Evolutionary conservation across 1,140 invertebrate species (phyloP).

Genomic region (Cydia fagiglandana): DNA sequence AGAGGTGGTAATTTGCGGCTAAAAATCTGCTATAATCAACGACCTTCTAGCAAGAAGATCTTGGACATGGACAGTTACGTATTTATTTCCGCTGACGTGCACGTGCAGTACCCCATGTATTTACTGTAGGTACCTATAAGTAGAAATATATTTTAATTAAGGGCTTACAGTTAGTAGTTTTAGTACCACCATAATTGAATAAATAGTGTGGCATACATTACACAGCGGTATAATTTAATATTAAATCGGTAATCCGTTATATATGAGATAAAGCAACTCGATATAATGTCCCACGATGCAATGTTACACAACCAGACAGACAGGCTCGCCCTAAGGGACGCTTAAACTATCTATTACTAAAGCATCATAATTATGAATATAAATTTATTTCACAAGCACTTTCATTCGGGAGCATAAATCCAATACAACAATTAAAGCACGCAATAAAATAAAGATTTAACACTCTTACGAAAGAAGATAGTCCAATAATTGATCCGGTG

Average conservation of each 20-base stretch:
- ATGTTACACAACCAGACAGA: constrained; percentile 24
- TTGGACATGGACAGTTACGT: too few species aligned
- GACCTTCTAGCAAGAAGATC: too few species aligned
- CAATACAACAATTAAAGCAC: constrained; percentile 21
- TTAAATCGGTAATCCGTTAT: background rate
- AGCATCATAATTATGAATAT: constrained; percentile 26
- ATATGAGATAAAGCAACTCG: background rate
- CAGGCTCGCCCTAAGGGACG: constrained; percentile 15
- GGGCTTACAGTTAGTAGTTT: too few species aligned
- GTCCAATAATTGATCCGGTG: background rate
- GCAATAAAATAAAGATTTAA: constrained; percentile 15
- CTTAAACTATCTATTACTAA: constrained; percentile 21
- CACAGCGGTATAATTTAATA: too few species aligned
- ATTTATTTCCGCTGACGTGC: too few species aligned
- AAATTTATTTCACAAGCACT: constrained; percentile 28
- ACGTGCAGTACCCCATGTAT: too few species aligned
- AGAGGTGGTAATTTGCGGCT: too few species aligned
- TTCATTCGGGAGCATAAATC: constrained; percentile 27
- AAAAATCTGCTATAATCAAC: too few species aligned
- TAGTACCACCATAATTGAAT: too few species aligned
- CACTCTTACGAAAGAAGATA: constrained; percentile 1
- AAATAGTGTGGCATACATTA: too few species aligned
- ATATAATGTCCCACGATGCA: background rate
- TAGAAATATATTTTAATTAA: too few species aligned
- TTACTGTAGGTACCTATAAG: too few species aligned